These are phyloP conservation scores for Diplosoma virens DNA, from an alignment of 23 tunicate genomes.

Conservation along the genomic window DNA sequence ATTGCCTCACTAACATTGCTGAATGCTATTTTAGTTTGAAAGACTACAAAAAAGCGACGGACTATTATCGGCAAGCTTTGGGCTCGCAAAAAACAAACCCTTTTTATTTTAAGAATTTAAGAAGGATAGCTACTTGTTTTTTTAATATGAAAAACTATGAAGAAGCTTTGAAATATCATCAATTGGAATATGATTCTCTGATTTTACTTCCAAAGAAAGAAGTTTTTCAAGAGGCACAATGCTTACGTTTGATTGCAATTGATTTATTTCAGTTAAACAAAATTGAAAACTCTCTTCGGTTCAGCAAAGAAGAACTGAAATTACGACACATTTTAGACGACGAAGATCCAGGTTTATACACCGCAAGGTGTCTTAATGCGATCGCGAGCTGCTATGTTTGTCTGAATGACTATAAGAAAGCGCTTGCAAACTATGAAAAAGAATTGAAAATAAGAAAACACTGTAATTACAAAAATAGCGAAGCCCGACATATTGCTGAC, in stretches of 20 bases:
- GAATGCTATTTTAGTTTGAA: not conserved
- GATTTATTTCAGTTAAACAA: not conserved
- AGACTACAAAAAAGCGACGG: not conserved
- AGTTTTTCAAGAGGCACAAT: not conserved
- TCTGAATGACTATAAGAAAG: not conserved
- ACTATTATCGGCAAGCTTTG: not conserved
- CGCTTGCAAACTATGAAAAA: not conserved
- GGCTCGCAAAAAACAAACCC: not conserved
- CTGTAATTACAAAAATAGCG: not conserved
- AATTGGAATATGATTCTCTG: not conserved
- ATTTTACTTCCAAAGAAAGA: not conserved
- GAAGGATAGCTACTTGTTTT: not conserved
- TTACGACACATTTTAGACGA: not conserved
- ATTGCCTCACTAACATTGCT: slow-evolving; percentile 7
- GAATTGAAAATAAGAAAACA: not conserved
- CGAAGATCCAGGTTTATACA: not conserved
- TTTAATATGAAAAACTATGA: not conserved
- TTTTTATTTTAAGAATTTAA: not conserved
- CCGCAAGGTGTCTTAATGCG: not conserved
- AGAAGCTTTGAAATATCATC: not conserved
- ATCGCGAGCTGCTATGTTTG: not conserved
- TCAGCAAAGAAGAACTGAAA: not conserved
- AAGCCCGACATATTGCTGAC: not conserved
- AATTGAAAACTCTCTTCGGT: not conserved
- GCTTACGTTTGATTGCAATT: not conserved